Evolutionary conservation across 2,888 invertebrate genomes (phyloP).

Genomic region (Dasypogon diadema): DNA sequence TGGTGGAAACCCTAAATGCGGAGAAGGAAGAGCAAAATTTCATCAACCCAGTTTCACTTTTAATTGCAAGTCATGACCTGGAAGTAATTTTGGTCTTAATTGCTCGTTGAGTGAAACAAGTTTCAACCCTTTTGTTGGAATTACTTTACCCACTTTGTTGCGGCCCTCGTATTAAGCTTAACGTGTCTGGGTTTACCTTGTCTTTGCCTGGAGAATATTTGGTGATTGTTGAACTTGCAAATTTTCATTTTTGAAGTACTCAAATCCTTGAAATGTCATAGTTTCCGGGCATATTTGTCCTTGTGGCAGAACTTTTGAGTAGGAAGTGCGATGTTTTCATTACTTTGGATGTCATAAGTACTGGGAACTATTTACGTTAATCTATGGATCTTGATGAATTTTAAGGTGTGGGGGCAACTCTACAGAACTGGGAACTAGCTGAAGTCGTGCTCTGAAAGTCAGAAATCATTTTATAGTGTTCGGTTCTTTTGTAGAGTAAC

Average conservation of each 20-base stretch:
- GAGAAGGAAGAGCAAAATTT: constrained; percentile 30
- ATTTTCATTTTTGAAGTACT: constrained; percentile 32
- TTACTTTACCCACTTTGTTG: constrained; percentile 51
- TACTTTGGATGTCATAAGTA: too few species aligned
- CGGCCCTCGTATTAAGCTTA: constrained; percentile 4
- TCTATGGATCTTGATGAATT: too few species aligned
- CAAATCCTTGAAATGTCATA: too few species aligned
- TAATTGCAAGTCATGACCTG: constrained; percentile 59
- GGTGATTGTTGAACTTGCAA: constrained; percentile 24
- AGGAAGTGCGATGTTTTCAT: too few species aligned
- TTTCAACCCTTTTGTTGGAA: constrained; percentile 56
- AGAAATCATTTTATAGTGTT: too few species aligned
- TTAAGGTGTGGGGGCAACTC: too few species aligned
- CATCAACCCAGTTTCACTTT: constrained; percentile 57
- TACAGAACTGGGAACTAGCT: too few species aligned
- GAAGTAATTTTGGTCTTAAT: constrained; percentile 59
- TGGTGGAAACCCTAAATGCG: constrained; percentile 11
- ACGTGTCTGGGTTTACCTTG: neutral
- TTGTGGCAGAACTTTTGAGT: too few species aligned
- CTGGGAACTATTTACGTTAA: too few species aligned
- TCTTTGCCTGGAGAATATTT: neutral
- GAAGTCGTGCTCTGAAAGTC: too few species aligned
- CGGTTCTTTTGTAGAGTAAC: too few species aligned
- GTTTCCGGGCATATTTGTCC: too few species aligned
- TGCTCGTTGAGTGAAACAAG: constrained; percentile 59